phyloP scores from a whole-genome alignment of 1,140 invertebrate species.

The Trichomalopsis sarcophagae region DNA sequence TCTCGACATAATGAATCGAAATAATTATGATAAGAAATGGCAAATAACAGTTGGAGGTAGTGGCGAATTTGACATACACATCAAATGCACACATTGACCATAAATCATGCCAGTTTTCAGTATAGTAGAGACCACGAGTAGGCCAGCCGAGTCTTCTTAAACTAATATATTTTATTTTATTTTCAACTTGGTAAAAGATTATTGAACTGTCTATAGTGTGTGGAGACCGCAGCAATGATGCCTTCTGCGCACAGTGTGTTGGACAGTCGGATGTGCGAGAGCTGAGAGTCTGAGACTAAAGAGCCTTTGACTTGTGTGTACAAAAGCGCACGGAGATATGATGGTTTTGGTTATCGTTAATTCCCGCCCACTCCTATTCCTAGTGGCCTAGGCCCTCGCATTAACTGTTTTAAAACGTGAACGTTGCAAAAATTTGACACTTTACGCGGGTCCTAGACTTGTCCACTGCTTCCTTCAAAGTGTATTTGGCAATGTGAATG shows the following conservation, averaged over 20 bases:
- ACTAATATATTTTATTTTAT: conserved; percentile 58
- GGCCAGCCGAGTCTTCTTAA: conserved; percentile 70
- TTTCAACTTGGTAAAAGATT: conserved; percentile 71
- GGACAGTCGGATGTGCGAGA: conserved; percentile 42
- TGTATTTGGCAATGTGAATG: conserved; percentile 21
- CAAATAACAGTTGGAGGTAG: conserved; percentile 64
- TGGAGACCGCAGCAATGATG: conserved; percentile 73
- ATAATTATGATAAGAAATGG: background rate
- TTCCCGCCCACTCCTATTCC: conserved; percentile 60
- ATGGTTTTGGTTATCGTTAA: conserved; percentile 73
- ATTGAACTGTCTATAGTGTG: conserved; percentile 71
- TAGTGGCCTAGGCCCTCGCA: conserved; percentile 59
- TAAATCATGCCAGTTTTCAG: conserved; percentile 73
- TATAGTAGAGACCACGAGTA: conserved; percentile 74
- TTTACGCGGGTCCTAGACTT: conserved; percentile 58
- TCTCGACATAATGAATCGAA: conserved; percentile 13
- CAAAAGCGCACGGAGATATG: conserved; percentile 73
- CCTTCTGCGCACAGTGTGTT: conserved; percentile 28
- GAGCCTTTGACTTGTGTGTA: conserved; percentile 63
- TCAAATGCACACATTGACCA: conserved; percentile 69
- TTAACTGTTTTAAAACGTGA: conserved; percentile 41
- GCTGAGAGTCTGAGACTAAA: conserved; percentile 54
- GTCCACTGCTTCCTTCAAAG: conserved; percentile 50
- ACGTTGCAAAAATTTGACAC: no score
- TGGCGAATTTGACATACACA: conserved; percentile 52